Percentiles rank a stretch among this genome's conserved stretches.
These are phyloP conservation scores for Trachelus iudaicus DNA, from an alignment of 2,888 invertebrate genomes.

Conservation along the genomic window DNA sequence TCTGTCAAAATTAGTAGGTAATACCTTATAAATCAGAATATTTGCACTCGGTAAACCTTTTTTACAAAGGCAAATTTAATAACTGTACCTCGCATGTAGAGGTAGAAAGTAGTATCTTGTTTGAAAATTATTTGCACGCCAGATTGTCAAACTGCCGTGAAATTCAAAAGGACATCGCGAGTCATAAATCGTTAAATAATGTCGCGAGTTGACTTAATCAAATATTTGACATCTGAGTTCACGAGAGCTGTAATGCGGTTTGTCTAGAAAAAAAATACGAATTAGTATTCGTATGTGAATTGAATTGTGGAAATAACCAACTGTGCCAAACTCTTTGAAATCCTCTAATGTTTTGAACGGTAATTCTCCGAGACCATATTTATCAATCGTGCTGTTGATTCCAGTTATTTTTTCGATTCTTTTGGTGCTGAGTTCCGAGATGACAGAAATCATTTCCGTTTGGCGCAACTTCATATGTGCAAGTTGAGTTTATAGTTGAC, in stretches of 20 bases:
- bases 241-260: conserved; percentile 1
- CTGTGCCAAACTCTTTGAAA: conserved; percentile 10
- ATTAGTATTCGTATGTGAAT: conserved; percentile 7
- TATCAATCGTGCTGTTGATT: not conserved
- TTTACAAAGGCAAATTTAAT: no score
- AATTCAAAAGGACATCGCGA: no score
- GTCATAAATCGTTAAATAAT: not conserved
- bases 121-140: no score
- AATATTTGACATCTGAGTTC: conserved; percentile 1
- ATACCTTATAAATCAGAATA: no score
- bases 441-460: not conserved
- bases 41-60: no score
- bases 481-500: conserved; percentile 2
- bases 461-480: conserved; percentile 8
- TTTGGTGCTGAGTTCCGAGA: not conserved
- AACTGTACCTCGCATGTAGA: no score
- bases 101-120: no score
- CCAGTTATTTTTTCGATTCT: not conserved
- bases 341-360: conserved; percentile 11
- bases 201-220: conserved; percentile 5
- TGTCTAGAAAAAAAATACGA: not conserved
- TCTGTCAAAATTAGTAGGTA: no score
- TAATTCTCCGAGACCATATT: conserved; percentile 9
- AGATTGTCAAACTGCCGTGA: no score
- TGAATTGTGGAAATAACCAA: not conserved